These are phyloP conservation scores for Drosophila saltans DNA, from an alignment of 1,140 invertebrate species.

Conservation along the genomic window DNA sequence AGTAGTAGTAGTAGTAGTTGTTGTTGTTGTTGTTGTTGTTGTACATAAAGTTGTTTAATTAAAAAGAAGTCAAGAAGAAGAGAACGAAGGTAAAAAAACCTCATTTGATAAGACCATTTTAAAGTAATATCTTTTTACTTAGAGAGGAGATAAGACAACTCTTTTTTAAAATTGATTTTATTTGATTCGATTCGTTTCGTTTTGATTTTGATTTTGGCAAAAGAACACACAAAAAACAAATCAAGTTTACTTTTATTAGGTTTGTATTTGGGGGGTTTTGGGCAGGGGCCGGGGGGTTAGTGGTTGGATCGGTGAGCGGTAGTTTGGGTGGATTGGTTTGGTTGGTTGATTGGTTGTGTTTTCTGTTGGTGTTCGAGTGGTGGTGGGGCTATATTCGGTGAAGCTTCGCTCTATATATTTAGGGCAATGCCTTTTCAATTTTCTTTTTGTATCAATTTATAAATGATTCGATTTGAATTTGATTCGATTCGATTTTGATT, in stretches of 20 bases:
- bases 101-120: slow-evolving; percentile 66
- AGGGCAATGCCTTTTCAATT: background rate
- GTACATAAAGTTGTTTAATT: slow-evolving; percentile 62
- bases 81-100: slow-evolving; percentile 75
- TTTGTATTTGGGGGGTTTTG: background rate
- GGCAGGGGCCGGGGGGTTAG: background rate
- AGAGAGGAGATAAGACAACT: slow-evolving; percentile 40
- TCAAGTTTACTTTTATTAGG: slow-evolving; percentile 1
- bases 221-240: slow-evolving; percentile 12
- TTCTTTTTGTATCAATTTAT: background rate
- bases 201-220: slow-evolving; percentile 12
- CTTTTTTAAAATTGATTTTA: slow-evolving; percentile 43
- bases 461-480: slow-evolving; percentile 1
- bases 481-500: slow-evolving; percentile 16
- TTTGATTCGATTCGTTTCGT: slow-evolving; percentile 1
- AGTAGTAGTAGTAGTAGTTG: slow-evolving; percentile 28
- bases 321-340: background rate
- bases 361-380: background rate
- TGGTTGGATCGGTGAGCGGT: background rate
- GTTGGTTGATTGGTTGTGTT: background rate
- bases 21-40: slow-evolving; percentile 54
- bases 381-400: slow-evolving; percentile 30
- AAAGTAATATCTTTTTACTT: slow-evolving; percentile 46
- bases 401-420: slow-evolving; percentile 30
- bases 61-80: slow-evolving; percentile 80